Evolutionary conservation across 2,113 vertebrate genomes (phyloP).

Genomic region (Heliornis fulica): DNA sequence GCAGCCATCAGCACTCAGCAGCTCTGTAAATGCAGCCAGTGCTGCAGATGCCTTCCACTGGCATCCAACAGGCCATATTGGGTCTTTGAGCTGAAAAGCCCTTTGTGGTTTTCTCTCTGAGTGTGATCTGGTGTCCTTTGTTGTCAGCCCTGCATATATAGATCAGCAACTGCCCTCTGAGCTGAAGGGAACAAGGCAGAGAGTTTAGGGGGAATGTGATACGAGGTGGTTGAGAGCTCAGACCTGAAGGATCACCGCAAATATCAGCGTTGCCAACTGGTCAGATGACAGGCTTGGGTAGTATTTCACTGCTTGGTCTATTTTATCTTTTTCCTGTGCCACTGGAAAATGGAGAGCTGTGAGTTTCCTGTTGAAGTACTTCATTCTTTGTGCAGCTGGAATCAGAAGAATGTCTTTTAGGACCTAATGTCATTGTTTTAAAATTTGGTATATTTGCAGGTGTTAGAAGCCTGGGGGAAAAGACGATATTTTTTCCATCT

Average conservation of each 20-base stretch:
- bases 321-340: background rate
- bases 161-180: constrained; percentile 8
- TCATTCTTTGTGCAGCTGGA: background rate
- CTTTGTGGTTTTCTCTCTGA: background rate
- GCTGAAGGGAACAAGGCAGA: background rate
- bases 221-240: background rate
- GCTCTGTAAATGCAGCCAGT: background rate
- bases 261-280: constrained; percentile 8
- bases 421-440: background rate
- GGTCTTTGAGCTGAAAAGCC: background rate
- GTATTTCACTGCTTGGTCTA: background rate
- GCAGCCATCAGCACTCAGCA: constrained; percentile 11
- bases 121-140: background rate
- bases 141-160: constrained; percentile 15
- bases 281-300: constrained; percentile 12
- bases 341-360: background rate
- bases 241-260: background rate
- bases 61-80: background rate
- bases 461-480: background rate
- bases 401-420: background rate
- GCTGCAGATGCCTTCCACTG: constrained; percentile 5
- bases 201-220: background rate
- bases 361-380: background rate
- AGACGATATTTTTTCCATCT: background rate
- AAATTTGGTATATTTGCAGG: background rate